Percentiles rank a stretch among this genome's conserved stretches.
Evolutionary conservation across 1,140 invertebrate genomes (phyloP).

Genomic region (Macrobrachium nipponense): DNA sequence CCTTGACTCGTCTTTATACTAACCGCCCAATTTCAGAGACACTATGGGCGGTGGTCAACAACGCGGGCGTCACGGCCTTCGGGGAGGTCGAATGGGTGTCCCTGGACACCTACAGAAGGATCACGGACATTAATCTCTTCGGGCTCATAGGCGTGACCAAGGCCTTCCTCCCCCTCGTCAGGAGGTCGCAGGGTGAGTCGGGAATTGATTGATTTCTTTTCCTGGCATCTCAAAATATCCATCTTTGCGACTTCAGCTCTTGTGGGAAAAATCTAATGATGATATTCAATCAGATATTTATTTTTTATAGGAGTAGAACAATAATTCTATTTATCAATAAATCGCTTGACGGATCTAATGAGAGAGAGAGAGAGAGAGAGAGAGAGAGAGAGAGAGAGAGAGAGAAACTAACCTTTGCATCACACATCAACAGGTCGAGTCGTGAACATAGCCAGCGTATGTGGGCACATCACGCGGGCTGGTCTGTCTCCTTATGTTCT

Average conservation of each 20-base stretch:
- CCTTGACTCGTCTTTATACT: too few species aligned
- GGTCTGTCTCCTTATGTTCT: background rate
- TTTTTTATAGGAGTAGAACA: background rate
- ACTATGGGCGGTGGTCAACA: slow-evolving; percentile 91
- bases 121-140: too few species aligned
- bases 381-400: background rate
- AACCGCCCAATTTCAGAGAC: too few species aligned
- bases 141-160: too few species aligned
- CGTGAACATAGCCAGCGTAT: background rate
- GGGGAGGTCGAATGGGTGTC: slow-evolving; percentile 71
- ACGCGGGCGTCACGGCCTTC: slow-evolving; percentile 76
- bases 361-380: slow-evolving; percentile 25
- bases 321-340: background rate
- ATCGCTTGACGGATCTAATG: background rate
- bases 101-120: slow-evolving; percentile 63
- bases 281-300: background rate
- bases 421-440: background rate
- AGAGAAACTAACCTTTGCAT: background rate
- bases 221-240: too few species aligned
- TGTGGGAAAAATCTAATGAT: background rate
- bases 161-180: too few species aligned
- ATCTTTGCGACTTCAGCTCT: background rate
- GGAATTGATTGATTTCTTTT: too few species aligned
- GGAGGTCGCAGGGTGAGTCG: too few species aligned
- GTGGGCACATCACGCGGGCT: too few species aligned